These are phyloP conservation scores for Drosophila sp. DNA, from an alignment of 1,140 invertebrate species.

Conservation along the genomic window DNA sequence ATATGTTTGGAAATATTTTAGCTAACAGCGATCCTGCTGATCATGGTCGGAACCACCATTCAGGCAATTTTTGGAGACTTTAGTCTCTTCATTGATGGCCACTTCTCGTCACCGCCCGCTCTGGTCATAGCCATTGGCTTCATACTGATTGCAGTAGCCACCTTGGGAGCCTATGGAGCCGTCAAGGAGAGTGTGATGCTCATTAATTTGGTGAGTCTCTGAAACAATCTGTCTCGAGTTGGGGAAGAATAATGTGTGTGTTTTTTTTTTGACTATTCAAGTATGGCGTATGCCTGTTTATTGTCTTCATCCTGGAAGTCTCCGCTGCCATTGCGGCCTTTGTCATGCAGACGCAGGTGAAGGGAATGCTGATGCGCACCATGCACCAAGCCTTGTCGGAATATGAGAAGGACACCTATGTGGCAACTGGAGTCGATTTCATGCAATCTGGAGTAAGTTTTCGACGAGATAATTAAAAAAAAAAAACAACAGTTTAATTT, in stretches of 20 bases:
- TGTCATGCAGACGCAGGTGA: constrained; percentile 87
- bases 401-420: constrained; percentile 84
- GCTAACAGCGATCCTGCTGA: constrained; percentile 89
- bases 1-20: constrained; percentile 56
- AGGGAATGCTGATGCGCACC: constrained; percentile 84
- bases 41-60: constrained; percentile 91
- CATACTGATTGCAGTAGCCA: constrained; percentile 90
- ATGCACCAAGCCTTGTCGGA: constrained; percentile 85
- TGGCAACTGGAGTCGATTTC: constrained; percentile 85
- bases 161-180: constrained; percentile 92
- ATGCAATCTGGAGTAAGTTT: constrained; percentile 87
- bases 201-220: constrained; percentile 88
- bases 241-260: background rate
- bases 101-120: constrained; percentile 89
- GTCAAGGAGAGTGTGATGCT: constrained; percentile 92
- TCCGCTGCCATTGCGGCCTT: constrained; percentile 92
- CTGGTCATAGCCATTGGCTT: constrained; percentile 90
- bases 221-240: no score
- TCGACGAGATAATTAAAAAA: no score
- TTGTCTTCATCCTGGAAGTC: constrained; percentile 92
- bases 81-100: constrained; percentile 87
- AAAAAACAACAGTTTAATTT: background rate
- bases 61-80: constrained; percentile 90
- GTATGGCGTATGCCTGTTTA: constrained; percentile 91
- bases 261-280: constrained; percentile 67